A percentile compares a stretch with the other conserved stretches of the same genome.
Conservation (phyloP, 2,888 invertebrate species). For the Luperina nickerlii region DNA sequence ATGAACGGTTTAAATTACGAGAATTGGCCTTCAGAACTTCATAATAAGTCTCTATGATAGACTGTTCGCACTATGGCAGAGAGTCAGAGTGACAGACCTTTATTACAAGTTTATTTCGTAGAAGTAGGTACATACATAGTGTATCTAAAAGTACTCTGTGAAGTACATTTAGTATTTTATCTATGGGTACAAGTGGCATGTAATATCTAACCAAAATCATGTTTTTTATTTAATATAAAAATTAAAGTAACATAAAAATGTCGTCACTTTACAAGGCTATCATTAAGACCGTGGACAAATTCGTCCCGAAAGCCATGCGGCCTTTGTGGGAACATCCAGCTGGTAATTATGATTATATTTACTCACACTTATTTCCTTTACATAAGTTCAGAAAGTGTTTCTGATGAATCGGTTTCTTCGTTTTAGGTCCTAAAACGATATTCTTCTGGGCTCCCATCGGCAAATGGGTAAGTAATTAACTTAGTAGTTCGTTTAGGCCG, state of each 20-base stretch:
- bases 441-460: constrained; percentile 99
- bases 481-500: not conserved
- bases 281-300: constrained; percentile 92
- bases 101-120: not conserved
- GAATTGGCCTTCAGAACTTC: constrained; percentile 1
- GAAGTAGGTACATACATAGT: too few relatives aligned
- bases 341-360: constrained; percentile 89
- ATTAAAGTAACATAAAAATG: constrained; percentile 79
- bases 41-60: not conserved
- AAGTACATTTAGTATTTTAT: too few relatives aligned
- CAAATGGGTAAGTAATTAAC: constrained; percentile 97
- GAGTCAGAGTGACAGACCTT: constrained; percentile 4
- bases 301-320: constrained; percentile 94
- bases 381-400: not conserved
- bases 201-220: not conserved
- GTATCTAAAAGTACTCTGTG: too few relatives aligned
- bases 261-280: constrained; percentile 90
- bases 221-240: constrained; percentile 1
- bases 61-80: not conserved
- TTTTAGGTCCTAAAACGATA: constrained; percentile 98
- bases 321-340: constrained; percentile 99
- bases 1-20: too few relatives aligned
- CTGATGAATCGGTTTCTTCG: constrained; percentile 25
- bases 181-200: constrained; percentile 4
- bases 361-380: not conserved